Conservation (phyloP, 2,797 vertebrate species). For the Gallinago nigripennis region DNA sequence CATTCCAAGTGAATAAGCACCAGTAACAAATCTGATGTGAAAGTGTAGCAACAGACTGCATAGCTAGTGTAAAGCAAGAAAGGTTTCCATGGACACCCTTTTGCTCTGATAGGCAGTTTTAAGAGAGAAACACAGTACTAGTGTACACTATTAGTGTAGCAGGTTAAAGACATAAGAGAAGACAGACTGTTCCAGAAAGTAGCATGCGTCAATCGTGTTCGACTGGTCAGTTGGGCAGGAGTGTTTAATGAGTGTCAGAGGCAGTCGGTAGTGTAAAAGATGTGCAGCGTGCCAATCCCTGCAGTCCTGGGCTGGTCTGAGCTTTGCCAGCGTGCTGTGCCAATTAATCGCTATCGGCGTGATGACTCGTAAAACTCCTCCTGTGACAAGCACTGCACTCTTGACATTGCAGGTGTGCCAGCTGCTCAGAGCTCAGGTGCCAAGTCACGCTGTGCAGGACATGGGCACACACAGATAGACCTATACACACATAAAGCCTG, state of each 20-base stretch:
- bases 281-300: neutral
- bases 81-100: slow-evolving; percentile 71
- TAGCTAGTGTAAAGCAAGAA: slow-evolving; percentile 41
- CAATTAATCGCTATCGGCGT: neutral
- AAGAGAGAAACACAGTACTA: slow-evolving; percentile 46
- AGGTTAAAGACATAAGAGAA: neutral
- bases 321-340: neutral
- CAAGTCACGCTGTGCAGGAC: neutral
- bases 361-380: neutral
- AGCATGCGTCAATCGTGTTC: neutral
- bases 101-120: slow-evolving; percentile 39
- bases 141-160: neutral
- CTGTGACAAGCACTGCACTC: neutral
- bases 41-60: slow-evolving; percentile 56
- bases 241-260: neutral
- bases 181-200: neutral
- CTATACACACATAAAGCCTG: neutral
- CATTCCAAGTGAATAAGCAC: slow-evolving; percentile 74
- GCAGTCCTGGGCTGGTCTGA: neutral
- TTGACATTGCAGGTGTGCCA: neutral
- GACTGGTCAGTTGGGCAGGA: neutral
- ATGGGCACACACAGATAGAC: neutral
- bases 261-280: neutral
- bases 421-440: neutral
- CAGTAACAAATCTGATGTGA: slow-evolving; percentile 55